Conservation (phyloP, 2,888 invertebrate genomes). For the Notodromas monacha region DNA sequence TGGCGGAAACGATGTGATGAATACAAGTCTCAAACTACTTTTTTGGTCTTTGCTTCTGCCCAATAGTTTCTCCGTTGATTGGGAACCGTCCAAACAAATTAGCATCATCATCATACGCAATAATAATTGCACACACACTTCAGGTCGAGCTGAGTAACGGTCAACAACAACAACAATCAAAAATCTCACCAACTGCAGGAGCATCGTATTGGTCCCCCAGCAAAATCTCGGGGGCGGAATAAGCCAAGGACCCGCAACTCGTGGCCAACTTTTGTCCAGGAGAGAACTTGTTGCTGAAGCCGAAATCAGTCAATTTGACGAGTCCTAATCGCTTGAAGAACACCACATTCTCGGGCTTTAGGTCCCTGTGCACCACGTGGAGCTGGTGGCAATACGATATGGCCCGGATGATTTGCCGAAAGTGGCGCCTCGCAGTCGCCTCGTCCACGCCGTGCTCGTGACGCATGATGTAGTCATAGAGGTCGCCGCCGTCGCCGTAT, state of each 20-base stretch:
- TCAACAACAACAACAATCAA: background rate
- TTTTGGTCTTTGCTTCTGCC: too few species aligned
- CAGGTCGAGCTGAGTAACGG: too few species aligned
- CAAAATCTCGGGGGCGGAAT: constrained; percentile 94
- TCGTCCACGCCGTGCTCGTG: constrained; percentile 48
- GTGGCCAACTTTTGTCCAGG: constrained; percentile 59
- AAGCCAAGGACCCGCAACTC: constrained; percentile 88
- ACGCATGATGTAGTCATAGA: constrained; percentile 92
- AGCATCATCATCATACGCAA: too few species aligned
- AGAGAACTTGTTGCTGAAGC: constrained; percentile 51
- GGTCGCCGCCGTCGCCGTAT: constrained; percentile 86
- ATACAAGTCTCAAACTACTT: too few species aligned
- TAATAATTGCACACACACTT: too few species aligned
- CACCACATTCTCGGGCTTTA: constrained; percentile 97
- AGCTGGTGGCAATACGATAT: constrained; percentile 87
- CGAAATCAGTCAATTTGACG: constrained; percentile 96
- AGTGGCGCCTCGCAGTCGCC: constrained; percentile 56
- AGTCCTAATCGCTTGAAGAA: constrained; percentile 87
- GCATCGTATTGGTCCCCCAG: constrained; percentile 95
- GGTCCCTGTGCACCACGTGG: constrained; percentile 56
- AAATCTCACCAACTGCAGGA: constrained; percentile 59
- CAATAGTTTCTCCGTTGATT: too few species aligned
- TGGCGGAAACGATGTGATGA: too few species aligned
- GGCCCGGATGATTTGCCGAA: constrained; percentile 78
- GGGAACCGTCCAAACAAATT: too few species aligned